A percentile compares a stretch with the other conserved stretches of the same genome.
Conservation (phyloP, 2,797 vertebrate species). For the Poecilia wingei region DNA sequence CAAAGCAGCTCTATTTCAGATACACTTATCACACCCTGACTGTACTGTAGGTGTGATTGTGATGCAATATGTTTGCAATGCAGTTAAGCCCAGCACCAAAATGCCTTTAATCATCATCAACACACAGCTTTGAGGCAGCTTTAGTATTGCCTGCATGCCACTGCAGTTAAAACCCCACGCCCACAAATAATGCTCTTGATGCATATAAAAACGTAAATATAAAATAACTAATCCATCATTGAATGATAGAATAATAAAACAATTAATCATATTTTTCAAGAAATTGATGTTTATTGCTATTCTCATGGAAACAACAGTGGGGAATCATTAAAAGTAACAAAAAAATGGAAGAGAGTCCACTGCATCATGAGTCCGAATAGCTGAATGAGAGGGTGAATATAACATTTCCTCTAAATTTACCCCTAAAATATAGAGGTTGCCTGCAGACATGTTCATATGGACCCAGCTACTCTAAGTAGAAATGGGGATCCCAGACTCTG, state of each 20-base stretch:
- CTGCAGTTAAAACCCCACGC: not conserved
- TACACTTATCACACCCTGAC: too few relatives aligned
- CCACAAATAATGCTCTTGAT: not conserved
- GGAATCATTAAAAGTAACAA: not conserved
- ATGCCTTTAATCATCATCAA: conserved; percentile 59
- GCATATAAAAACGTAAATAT: too few relatives aligned
- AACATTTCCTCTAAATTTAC: not conserved
- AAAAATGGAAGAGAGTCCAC: not conserved
- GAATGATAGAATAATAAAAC: not conserved
- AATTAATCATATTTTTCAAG: not conserved
- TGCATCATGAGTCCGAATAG: not conserved
- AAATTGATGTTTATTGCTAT: not conserved
- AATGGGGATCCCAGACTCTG: conserved; percentile 70
- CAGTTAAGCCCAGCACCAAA: conserved; percentile 39
- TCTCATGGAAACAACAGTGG: not conserved
- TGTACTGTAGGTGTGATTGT: too few relatives aligned
- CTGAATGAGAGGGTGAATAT: not conserved
- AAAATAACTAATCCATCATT: not conserved
- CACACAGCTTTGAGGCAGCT: conserved; percentile 25
- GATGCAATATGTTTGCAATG: conserved; percentile 36
- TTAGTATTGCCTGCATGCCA: conserved; percentile 8
- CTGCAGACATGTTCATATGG: conserved; percentile 38
- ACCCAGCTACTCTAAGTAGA: conserved; percentile 48
- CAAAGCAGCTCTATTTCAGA: conserved; percentile 15
- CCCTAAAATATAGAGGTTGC: conserved; percentile 10